Evolutionary conservation across 2,797 vertebrate species (phyloP).

Genomic region (Melanogrammus aeglefinus): DNA sequence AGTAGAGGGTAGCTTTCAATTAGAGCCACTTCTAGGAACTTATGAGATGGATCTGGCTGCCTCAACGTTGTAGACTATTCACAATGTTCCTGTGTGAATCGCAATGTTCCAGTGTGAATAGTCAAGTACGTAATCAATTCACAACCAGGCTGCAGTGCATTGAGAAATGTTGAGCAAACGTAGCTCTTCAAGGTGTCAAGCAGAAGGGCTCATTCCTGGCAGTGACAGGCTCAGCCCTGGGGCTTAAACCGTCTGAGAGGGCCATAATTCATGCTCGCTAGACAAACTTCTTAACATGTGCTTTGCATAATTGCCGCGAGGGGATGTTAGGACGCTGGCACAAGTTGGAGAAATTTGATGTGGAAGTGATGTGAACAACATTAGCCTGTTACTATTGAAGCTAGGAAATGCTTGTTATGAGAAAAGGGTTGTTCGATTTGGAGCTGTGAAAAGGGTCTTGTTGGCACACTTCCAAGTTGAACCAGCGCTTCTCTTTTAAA

Average conservation of each 20-base stretch:
- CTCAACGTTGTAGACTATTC: neutral
- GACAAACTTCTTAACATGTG: constrained; percentile 5
- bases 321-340: constrained; percentile 1
- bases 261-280: constrained; percentile 4
- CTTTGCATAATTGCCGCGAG: constrained; percentile 4
- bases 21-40: neutral
- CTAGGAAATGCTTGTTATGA: neutral
- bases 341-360: neutral
- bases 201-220: constrained; percentile 1
- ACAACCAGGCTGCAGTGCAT: neutral
- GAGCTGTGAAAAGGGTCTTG: neutral
- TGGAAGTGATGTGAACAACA: neutral
- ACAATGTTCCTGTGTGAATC: neutral
- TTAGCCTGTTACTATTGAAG: neutral
- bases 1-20: neutral
- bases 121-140: too few relatives aligned
- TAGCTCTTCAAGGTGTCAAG: neutral
- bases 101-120: neutral
- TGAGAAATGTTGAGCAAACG: neutral
- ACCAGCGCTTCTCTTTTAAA: neutral
- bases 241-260: constrained; percentile 9
- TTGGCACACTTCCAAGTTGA: neutral
- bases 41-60: neutral
- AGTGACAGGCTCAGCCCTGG: neutral
- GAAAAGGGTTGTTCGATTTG: neutral